Evolutionary conservation across 2,888 invertebrate genomes (phyloP).

Genomic region (Iselma pallidipennis): DNA sequence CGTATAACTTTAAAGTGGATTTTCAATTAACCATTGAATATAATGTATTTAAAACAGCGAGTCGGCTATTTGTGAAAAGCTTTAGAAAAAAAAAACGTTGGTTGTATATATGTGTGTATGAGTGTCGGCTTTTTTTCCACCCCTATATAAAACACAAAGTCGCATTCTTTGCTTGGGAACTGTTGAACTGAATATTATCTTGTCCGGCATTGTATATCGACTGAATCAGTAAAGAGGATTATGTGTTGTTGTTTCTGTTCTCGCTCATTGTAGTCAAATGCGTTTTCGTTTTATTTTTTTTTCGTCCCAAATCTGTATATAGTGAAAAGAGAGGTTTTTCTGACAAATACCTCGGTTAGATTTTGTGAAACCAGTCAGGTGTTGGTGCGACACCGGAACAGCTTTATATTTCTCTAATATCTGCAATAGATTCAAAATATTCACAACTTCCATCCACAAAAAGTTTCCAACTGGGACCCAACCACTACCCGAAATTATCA

Average conservation of each 20-base stretch:
- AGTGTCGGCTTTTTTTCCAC: conserved; percentile 9
- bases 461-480: conserved; percentile 14
- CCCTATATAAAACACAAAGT: conserved; percentile 8
- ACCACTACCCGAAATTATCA: conserved; percentile 12
- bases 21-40: conserved; percentile 57
- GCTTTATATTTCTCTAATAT: not conserved
- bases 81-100: conserved; percentile 3
- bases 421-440: not conserved
- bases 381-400: not conserved
- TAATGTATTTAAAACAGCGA: conserved; percentile 51
- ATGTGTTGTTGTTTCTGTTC: conserved; percentile 25
- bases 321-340: not conserved
- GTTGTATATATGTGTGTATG: not conserved
- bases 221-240: conserved; percentile 34
- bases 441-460: too few relatives aligned
- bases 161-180: conserved; percentile 13
- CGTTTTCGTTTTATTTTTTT: not conserved
- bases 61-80: conserved; percentile 18
- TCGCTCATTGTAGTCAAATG: conserved; percentile 2
- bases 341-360: not conserved
- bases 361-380: not conserved
- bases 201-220: conserved; percentile 35
- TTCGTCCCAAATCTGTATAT: not conserved
- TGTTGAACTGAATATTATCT: conserved; percentile 36
- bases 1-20: conserved; percentile 55